These are phyloP conservation scores for Hemibagrus wyckioides DNA, from an alignment of 2,113 vertebrate genomes.

Conservation along the genomic window DNA sequence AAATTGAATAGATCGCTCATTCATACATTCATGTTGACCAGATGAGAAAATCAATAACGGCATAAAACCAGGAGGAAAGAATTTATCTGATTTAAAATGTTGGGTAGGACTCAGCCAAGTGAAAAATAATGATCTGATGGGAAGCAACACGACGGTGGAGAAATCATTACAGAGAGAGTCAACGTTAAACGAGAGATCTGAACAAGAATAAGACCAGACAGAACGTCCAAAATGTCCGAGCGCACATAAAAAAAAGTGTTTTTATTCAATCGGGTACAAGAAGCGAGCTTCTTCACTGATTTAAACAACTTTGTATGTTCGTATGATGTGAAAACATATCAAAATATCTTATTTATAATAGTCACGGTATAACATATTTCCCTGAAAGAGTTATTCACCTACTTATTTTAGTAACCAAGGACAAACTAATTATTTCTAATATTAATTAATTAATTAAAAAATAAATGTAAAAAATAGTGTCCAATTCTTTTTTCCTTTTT, in stretches of 20 bases:
- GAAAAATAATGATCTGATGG: constrained; percentile 39
- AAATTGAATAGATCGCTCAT: constrained; percentile 31
- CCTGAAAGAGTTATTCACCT: neutral
- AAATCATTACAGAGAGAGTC: neutral
- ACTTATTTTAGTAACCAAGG: neutral
- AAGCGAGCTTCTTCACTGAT: too few species aligned
- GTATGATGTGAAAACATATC: neutral
- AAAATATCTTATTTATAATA: neutral
- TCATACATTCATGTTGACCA: constrained; percentile 39
- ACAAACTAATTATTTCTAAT: neutral
- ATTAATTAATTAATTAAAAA: neutral
- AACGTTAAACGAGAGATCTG: neutral
- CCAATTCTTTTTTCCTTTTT: neutral
- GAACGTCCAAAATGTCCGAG: neutral
- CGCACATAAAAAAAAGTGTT: neutral
- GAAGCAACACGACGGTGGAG: neutral
- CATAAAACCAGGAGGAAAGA: constrained; percentile 40
- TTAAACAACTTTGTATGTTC: too few species aligned
- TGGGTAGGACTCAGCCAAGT: constrained; percentile 16
- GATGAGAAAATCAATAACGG: constrained; percentile 48
- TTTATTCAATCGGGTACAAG: neutral
- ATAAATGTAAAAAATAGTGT: neutral
- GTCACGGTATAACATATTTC: neutral
- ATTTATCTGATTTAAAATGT: constrained; percentile 27
- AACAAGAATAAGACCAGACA: neutral